Conservation (phyloP, 2,888 invertebrate species). For the Lithophane ornitopus region DNA sequence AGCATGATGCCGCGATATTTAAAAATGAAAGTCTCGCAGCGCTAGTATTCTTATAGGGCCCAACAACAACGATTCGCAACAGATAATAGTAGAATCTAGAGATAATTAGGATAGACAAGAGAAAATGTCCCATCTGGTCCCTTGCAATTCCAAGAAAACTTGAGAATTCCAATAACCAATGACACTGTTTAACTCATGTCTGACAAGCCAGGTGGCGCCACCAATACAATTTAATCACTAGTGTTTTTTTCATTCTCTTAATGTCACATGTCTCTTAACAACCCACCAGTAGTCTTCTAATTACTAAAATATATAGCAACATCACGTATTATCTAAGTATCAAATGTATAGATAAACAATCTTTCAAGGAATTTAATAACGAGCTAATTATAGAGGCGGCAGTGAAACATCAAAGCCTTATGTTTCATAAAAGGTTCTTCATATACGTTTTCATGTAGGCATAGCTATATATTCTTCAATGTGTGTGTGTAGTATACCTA, state of each 20-base stretch:
- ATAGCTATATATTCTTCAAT: not conserved
- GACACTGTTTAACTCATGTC: not conserved
- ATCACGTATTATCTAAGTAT: slow-evolving; percentile 46
- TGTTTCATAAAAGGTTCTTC: slow-evolving; percentile 62
- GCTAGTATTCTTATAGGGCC: too few relatives aligned
- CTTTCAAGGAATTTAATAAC: slow-evolving; percentile 71
- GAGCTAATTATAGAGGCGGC: slow-evolving; percentile 71
- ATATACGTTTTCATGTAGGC: slow-evolving; percentile 34
- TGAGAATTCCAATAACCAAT: slow-evolving; percentile 1
- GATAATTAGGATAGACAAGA: not conserved
- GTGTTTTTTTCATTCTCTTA: not conserved
- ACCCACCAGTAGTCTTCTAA: slow-evolving; percentile 29
- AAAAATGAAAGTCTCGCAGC: too few relatives aligned
- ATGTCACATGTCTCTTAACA: not conserved
- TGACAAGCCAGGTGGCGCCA: not conserved
- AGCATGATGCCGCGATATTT: too few relatives aligned
- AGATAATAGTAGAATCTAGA: too few relatives aligned
- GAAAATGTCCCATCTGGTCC: not conserved
- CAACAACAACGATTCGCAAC: too few relatives aligned
- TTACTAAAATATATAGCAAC: slow-evolving; percentile 41
- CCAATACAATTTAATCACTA: not conserved
- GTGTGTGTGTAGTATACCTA: not conserved
- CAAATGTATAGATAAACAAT: slow-evolving; percentile 55
- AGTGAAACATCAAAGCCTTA: slow-evolving; percentile 72
- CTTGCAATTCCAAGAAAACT: not conserved